A percentile compares a stretch with the other conserved stretches of the same genome.
These are phyloP conservation scores for Ctenodactylus gundi DNA, from an alignment of 2,113 vertebrate genomes.

Conservation along the genomic window DNA sequence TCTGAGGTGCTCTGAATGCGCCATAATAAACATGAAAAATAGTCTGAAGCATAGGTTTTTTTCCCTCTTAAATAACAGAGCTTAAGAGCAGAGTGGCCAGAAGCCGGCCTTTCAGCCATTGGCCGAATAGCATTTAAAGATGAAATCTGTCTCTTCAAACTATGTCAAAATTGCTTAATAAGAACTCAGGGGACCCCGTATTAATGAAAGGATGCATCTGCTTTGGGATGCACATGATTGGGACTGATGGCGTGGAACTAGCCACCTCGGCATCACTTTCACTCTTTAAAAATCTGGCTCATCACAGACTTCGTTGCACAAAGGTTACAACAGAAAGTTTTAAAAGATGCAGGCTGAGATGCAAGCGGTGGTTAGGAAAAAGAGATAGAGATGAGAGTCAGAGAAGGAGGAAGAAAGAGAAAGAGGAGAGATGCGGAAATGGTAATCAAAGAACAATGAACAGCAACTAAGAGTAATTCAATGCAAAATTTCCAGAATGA, in stretches of 20 bases:
- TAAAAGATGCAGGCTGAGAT: conserved; percentile 34
- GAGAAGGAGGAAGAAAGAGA: neutral
- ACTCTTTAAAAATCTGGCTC: conserved; percentile 37
- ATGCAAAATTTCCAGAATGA: neutral
- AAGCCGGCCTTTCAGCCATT: conserved; percentile 23
- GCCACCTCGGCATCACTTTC: conserved; percentile 4
- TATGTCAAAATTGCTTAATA: conserved; percentile 62
- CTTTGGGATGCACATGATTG: conserved; percentile 30
- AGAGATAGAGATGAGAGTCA: neutral
- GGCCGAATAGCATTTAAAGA: conserved; percentile 49
- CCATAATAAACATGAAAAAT: conserved; percentile 61
- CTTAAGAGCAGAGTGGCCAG: conserved; percentile 44
- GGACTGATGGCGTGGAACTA: conserved; percentile 39
- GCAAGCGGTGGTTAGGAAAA: neutral
- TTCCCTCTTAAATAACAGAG: conserved; percentile 36
- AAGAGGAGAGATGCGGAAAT: neutral
- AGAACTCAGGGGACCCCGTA: conserved; percentile 48
- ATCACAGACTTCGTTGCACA: conserved; percentile 48
- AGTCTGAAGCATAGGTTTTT: conserved; percentile 3
- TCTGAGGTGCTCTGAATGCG: neutral
- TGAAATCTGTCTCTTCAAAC: conserved; percentile 64
- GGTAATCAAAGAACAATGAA: conserved; percentile 24
- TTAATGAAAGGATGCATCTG: conserved; percentile 50
- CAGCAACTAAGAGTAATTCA: neutral
- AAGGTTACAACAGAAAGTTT: conserved; percentile 47